Conservation (phyloP, 2,888 invertebrate species). For the Criorhina ranunculi region DNA sequence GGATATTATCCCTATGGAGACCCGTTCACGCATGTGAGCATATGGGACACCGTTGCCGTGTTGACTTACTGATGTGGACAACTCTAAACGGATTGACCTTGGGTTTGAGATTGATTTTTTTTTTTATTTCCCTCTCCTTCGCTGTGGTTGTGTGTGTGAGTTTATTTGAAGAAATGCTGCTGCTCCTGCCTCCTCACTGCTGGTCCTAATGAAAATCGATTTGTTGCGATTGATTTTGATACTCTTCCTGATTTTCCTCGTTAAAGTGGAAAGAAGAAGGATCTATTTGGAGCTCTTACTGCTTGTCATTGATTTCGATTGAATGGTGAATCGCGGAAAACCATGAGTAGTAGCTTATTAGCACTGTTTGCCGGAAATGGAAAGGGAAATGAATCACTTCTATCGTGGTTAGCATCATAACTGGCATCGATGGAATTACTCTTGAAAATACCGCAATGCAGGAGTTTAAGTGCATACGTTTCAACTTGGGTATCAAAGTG, state of each 20-base stretch:
- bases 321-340: conserved; percentile 3
- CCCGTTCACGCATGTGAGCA: conserved; percentile 50
- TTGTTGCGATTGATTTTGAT: conserved; percentile 40
- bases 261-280: neutral
- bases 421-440: no score
- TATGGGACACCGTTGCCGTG: neutral
- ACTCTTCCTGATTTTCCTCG: conserved; percentile 7
- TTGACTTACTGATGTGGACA: conserved; percentile 44
- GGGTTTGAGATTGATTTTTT: conserved; percentile 59
- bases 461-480: no score
- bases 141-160: neutral
- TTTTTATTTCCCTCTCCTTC: neutral
- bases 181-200: neutral
- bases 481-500: no score
- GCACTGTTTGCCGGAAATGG: no score
- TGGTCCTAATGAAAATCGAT: conserved; percentile 59
- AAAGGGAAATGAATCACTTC: no score
- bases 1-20: conserved; percentile 7
- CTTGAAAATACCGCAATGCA: no score
- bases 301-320: neutral
- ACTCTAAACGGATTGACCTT: conserved; percentile 67
- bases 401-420: no score
- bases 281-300: conserved; percentile 28
- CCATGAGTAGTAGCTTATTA: neutral
- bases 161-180: conserved; percentile 27